Percentiles rank a stretch among this genome's conserved stretches.
Conservation (phyloP, 2,888 invertebrate species). For the Trichopria drosophilae region DNA sequence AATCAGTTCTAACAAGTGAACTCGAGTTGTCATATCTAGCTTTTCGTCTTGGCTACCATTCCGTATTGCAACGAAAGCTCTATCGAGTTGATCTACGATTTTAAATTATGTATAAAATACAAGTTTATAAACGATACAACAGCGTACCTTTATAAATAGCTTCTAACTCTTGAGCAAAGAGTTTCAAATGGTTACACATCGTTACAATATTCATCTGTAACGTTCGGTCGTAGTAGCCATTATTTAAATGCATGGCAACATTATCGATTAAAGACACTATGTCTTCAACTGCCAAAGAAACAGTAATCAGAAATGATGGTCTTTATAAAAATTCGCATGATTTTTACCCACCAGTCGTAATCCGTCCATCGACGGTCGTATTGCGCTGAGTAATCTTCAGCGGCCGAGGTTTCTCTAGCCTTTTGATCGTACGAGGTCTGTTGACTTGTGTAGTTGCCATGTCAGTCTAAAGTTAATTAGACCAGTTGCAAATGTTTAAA, state of each 20-base stretch:
- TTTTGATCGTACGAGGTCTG: conserved; percentile 66
- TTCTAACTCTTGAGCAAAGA: conserved; percentile 75
- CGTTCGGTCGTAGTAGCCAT: conserved; percentile 72
- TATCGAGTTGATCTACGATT: conserved; percentile 72
- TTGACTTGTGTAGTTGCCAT: conserved; percentile 54
- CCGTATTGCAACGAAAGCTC: conserved; percentile 81
- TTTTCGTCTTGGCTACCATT: conserved; percentile 87
- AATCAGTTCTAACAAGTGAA: conserved; percentile 87
- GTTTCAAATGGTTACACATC: conserved; percentile 79
- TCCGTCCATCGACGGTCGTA: conserved; percentile 55
- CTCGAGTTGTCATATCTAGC: conserved; percentile 81
- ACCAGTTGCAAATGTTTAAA: too few relatives aligned
- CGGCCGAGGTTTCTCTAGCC: conserved; percentile 75
- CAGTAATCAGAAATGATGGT: conserved; percentile 9
- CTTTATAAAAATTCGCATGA: conserved; percentile 3
- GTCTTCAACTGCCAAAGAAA: conserved; percentile 63
- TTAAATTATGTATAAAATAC: conserved; percentile 1
- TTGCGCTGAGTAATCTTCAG: conserved; percentile 61
- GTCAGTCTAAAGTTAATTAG: too few relatives aligned
- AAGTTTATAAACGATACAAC: conserved; percentile 3
- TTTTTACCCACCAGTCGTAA: conserved; percentile 53
- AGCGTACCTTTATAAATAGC: conserved; percentile 72
- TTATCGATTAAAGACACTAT: conserved; percentile 81
- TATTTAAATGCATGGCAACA: conserved; percentile 76
- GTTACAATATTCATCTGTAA: conserved; percentile 75